Base-by-base conservation (phyloP, 2,113 vertebrate genomes). In the Typhlomys cinereus region DNA sequence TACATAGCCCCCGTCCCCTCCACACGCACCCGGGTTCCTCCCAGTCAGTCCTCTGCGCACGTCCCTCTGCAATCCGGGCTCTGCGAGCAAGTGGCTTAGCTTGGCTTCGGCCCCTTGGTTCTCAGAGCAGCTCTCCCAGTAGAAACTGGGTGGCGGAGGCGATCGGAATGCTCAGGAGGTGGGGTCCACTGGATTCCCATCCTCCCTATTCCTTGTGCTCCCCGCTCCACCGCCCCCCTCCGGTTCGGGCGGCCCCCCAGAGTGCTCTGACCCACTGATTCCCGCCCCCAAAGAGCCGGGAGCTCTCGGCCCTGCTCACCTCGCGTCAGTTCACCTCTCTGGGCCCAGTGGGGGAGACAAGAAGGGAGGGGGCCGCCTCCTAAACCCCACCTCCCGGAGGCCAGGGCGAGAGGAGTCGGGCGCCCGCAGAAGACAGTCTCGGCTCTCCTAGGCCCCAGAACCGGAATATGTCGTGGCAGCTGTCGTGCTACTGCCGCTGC, bases 281-380 rank as follows among this genome's bases (percentile, higher is more conserved):
- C 44, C 90, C 83, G n/a, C 73, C 90, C 82, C 83, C 0, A 54
- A 85, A 92, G 36, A 61, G 91, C 91, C 52, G 11, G 57, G 67
- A 81, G 86, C 83, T 57, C 89, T 39, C 62, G 75, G 21, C 27
- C 86, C 83, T 46, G 89, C 95, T 97, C 93, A 96, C 96, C 95
- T 97, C 89, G 85, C 4, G 69, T 46, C 94, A 66, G 81, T 90
- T 87, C 93, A 80, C 76, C 82, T 79, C 93, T 91, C 52, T 1
- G 64, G 5, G 85, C 59, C 3, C 25, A 39, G 74, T 31, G 48
- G 93, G 61, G 79, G 57, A 54, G 73, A 54, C n/a, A n/a, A n/a
- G 66, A 23, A 59, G 4, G 73, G 34, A 23, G 67, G 85, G 46
- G 75, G 81, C 61, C 88, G 85, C 57, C 31, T 71, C 88, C 57